Evolutionary conservation across 2,797 vertebrate genomes (phyloP).

Genomic region (Hydrophis major): DNA sequence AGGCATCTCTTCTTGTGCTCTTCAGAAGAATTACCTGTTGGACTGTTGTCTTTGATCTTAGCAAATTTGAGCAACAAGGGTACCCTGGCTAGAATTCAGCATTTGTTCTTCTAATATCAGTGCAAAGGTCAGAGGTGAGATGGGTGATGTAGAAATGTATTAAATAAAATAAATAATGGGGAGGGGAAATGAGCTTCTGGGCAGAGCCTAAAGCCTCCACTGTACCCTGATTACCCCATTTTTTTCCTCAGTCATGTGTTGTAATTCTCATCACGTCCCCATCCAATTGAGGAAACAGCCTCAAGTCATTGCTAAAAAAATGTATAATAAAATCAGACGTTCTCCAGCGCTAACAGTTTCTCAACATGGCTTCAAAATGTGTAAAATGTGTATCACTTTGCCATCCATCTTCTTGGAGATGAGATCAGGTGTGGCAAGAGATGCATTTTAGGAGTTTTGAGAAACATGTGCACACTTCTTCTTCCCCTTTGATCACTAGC

Average conservation of each 20-base stretch:
- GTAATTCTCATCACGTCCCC: background rate
- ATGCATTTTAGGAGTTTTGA: background rate
- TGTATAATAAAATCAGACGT: background rate
- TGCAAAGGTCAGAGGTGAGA: background rate
- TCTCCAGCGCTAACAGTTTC: background rate
- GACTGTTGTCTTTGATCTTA: background rate
- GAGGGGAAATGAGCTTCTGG: background rate
- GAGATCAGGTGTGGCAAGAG: background rate
- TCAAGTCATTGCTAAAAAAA: background rate
- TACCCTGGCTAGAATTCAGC: background rate
- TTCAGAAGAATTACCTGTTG: background rate
- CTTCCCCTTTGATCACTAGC: background rate
- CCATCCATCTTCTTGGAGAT: background rate
- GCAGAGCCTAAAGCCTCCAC: background rate
- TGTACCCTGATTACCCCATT: background rate
- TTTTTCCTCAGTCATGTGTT: background rate
- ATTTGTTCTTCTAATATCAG: background rate
- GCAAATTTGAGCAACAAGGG: background rate
- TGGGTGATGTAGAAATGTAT: background rate
- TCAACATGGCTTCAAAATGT: background rate
- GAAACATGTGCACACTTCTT: background rate
- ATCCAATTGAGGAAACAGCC: background rate
- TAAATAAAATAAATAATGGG: background rate
- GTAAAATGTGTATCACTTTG: background rate
- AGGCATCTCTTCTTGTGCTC: background rate